phyloP scores from a whole-genome alignment of 2,113 vertebrate species.

The Crotalus horridus region DNA sequence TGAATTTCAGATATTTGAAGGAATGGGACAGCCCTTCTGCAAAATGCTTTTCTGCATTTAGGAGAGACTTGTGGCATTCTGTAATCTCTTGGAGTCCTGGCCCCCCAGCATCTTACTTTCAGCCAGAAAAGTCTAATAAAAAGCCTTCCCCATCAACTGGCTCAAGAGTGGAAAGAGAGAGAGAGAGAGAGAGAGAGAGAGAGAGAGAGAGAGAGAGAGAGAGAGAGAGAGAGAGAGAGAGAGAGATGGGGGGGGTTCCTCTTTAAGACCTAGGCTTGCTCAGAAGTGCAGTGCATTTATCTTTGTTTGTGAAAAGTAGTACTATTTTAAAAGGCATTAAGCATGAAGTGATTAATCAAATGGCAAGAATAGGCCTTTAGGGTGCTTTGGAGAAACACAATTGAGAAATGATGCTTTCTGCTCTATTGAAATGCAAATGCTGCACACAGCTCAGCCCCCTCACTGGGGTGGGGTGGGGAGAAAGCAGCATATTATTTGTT shows the following conservation, averaged over 20 bases:
- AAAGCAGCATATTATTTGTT: conserved; percentile 31
- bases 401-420: conserved; percentile 48
- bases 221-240: conserved; percentile 8
- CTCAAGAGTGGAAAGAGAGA: conserved; percentile 19
- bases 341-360: conserved; percentile 61
- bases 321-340: conserved; percentile 47
- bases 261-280: conserved; percentile 36
- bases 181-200: neutral
- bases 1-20: conserved; percentile 25
- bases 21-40: conserved; percentile 43
- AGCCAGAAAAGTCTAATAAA: conserved; percentile 21
- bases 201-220: neutral
- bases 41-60: conserved; percentile 15
- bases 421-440: conserved; percentile 64
- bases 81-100: conserved; percentile 13
- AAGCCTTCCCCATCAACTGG: conserved; percentile 4
- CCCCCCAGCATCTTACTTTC: neutral
- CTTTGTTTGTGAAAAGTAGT: conserved; percentile 40
- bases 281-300: conserved; percentile 32
- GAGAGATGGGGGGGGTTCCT: neutral
- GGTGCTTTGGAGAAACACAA: conserved; percentile 49
- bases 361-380: conserved; percentile 47
- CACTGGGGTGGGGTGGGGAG: neutral
- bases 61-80: conserved; percentile 1
- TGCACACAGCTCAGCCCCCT: conserved; percentile 24